Evolutionary conservation across 2,113 vertebrate species (phyloP).

Genomic region (Neogobius melanostomus): DNA sequence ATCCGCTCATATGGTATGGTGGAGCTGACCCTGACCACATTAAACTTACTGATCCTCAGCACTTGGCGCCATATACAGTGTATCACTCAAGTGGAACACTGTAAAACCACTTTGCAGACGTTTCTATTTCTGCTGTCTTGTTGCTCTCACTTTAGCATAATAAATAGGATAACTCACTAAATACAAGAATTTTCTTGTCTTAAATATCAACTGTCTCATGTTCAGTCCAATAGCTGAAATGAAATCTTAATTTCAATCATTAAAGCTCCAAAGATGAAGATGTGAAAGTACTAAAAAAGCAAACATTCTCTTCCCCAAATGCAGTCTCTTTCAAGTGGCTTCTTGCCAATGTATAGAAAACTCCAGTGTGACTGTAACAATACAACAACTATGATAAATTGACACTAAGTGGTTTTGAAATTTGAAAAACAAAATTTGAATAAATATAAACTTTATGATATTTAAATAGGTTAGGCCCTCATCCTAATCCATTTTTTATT

Average conservation of each 20-base stretch:
- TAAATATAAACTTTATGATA: too few species aligned
- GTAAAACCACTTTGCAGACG: slow-evolving; percentile 8
- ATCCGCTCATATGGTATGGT: background rate
- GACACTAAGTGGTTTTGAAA: too few species aligned
- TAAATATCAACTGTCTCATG: background rate
- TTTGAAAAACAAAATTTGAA: too few species aligned
- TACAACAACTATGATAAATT: too few species aligned
- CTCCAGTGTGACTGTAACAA: too few species aligned
- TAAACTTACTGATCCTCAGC: slow-evolving; percentile 40
- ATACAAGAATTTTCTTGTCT: too few species aligned
- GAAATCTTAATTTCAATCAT: background rate
- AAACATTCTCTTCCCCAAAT: background rate
- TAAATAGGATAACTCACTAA: background rate
- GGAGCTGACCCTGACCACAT: slow-evolving; percentile 30
- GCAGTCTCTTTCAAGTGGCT: too few species aligned
- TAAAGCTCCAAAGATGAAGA: background rate
- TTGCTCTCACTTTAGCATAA: slow-evolving; percentile 2
- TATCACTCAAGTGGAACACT: slow-evolving; percentile 44
- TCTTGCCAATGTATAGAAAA: too few species aligned
- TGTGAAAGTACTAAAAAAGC: background rate
- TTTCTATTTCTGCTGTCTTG: background rate
- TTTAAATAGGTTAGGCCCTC: too few species aligned
- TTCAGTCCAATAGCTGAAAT: background rate
- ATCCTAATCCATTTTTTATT: too few species aligned
- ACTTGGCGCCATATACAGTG: slow-evolving; percentile 24